Base-by-base conservation (phyloP, 2,888 invertebrate genomes). In the Hyles lineata region DNA sequence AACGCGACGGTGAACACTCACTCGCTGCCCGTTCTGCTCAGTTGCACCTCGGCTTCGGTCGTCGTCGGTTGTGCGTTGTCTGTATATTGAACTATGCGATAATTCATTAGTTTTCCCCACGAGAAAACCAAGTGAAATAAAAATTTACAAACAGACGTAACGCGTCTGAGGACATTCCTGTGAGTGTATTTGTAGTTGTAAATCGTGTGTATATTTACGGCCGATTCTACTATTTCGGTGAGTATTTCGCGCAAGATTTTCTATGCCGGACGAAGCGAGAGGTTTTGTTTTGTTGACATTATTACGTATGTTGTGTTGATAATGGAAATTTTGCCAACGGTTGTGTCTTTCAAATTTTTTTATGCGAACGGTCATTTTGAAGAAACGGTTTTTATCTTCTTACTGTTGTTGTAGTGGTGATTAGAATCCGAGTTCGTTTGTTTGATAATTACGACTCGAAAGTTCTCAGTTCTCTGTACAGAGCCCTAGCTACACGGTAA, bases 81-180 rank as follows among this genome's bases (percentile, higher is more conserved):
- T 32, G 71, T 62, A 75, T 72, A 29, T 62, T 76, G 72, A 74
- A 74, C 76, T 78, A 83, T 79, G 85, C 86, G 87, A 84, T 83
- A 85, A 86, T 90, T 89, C 90, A 89, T 90, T 90, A 83, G 90
- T 92, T 93, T 92, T 92, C 92, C 85, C 78, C 72, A 74, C 80
- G 89, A 86, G 92, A 92, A 93, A 92, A 92, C 89, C 86, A 86
- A 92, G 92, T 92, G 93, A 89, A 91, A 91, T 89, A 89, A 78
- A 79, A 78, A 77, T 77, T 72, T 74, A 60, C 32, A 79, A 75
- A 69, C 35, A 79, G 74, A 76, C 78, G 76, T 77, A 77, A 76
- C 75, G 78, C 78, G 79, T 77, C 77, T 79, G 85, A 87, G 86
- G 80, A 83, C 80, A 74, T 78, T 78, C 81, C 84, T 78, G 87